Percentiles rank a stretch among this genome's conserved stretches.
Conservation (phyloP, 2,888 invertebrate genomes). For the Chalcosyrphus nemorum region DNA sequence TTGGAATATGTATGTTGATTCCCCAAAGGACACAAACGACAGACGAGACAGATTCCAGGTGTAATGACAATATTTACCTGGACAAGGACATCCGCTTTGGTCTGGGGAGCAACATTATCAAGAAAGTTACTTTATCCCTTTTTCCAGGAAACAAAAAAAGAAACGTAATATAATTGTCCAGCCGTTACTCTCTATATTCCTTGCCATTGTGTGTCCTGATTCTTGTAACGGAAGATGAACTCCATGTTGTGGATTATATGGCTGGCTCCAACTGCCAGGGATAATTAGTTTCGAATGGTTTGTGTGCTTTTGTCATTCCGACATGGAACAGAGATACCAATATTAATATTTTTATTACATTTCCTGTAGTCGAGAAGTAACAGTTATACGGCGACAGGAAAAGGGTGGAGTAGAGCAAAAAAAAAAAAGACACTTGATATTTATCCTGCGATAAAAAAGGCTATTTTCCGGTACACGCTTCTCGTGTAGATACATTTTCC, state of each 20-base stretch:
- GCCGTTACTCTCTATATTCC: slow-evolving; percentile 10
- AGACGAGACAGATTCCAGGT: slow-evolving; percentile 49
- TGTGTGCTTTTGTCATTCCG: slow-evolving; percentile 56
- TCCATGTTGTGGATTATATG: slow-evolving; percentile 43
- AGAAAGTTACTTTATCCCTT: slow-evolving; percentile 6
- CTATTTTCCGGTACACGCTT: slow-evolving; percentile 54
- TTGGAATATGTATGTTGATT: slow-evolving; percentile 30
- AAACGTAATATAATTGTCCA: slow-evolving; percentile 48
- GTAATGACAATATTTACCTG: slow-evolving; percentile 61
- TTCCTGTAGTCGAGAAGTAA: not conserved
- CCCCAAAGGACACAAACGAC: not conserved
- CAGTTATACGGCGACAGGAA: slow-evolving; percentile 33
- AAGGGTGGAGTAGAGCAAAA: slow-evolving; percentile 33
- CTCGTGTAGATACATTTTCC: slow-evolving; percentile 16
- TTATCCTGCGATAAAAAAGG: slow-evolving; percentile 43
- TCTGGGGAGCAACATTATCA: slow-evolving; percentile 15
- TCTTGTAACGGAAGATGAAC: slow-evolving; percentile 17
- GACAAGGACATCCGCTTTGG: not conserved
- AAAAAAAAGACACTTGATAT: slow-evolving; percentile 43
- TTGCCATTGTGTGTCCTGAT: not conserved
- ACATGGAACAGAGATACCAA: slow-evolving; percentile 57
- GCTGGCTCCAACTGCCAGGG: slow-evolving; percentile 36
- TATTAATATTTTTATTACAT: slow-evolving; percentile 67
- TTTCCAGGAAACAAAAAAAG: slow-evolving; percentile 1
- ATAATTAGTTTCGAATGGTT: slow-evolving; percentile 68